Conservation (phyloP, 2,888 invertebrate genomes). For the Agonopterix heracliana region DNA sequence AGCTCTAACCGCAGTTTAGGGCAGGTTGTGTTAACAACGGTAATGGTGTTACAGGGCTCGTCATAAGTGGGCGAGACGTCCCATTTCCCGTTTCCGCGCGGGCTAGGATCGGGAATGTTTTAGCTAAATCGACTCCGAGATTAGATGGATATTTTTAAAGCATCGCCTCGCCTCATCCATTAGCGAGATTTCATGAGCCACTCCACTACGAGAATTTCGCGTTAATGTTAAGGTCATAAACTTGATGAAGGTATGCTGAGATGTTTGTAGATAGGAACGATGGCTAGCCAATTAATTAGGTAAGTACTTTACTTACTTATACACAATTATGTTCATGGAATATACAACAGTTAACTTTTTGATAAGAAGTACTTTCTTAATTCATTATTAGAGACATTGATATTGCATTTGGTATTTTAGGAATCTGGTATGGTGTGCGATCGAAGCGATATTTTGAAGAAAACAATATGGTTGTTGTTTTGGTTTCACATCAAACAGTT, state of each 20-base stretch:
- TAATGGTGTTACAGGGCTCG: conserved; percentile 21
- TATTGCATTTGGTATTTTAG: too few species aligned
- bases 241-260: conserved; percentile 19
- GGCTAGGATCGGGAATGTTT: conserved; percentile 54
- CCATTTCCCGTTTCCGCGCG: conserved; percentile 50
- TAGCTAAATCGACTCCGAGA: conserved; percentile 58
- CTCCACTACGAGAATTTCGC: conserved; percentile 41
- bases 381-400: too few species aligned
- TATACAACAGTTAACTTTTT: too few species aligned
- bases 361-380: too few species aligned
- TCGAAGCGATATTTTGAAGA: too few species aligned
- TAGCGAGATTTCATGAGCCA: conserved; percentile 57
- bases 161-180: conserved; percentile 60
- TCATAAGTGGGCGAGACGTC: conserved; percentile 50
- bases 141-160: conserved; percentile 66
- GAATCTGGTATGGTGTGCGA: too few species aligned
- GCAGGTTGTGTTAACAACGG: conserved; percentile 1
- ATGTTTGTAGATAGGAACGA: conserved; percentile 1
- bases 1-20: background rate
- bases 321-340: background rate
- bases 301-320: background rate
- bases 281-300: background rate
- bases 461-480: too few species aligned
- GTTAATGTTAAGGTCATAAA: conserved; percentile 39
- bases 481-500: too few species aligned